These are phyloP conservation scores for Cerastoderma edule DNA, from an alignment of 2,888 invertebrate genomes.

Conservation along the genomic window DNA sequence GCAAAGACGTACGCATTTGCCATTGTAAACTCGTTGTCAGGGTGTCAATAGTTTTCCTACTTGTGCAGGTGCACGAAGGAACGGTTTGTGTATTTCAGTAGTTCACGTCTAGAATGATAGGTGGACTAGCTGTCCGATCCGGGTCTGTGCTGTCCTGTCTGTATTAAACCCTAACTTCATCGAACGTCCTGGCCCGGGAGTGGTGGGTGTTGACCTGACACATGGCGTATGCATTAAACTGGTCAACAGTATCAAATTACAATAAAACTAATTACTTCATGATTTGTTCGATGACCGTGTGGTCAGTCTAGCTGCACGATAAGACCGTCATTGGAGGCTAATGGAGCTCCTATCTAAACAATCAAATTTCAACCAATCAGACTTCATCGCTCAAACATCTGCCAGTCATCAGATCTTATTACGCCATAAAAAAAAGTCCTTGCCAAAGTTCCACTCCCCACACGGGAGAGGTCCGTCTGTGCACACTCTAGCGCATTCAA, in stretches of 20 bases:
- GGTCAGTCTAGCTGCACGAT: conserved; percentile 27
- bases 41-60: no score
- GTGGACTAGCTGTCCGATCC: no score
- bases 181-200: no score
- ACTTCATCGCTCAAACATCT: conserved; percentile 45
- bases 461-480: conserved; percentile 35
- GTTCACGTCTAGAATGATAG: no score
- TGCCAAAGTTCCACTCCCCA: conserved; percentile 33
- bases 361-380: conserved; percentile 55
- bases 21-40: no score
- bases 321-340: conserved; percentile 32
- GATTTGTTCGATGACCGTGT: conserved; percentile 33
- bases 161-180: no score
- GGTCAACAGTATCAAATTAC: conserved; percentile 35
- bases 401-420: conserved; percentile 55
- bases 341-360: conserved; percentile 43
- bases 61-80: no score
- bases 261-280: conserved; percentile 39
- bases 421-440: conserved; percentile 58
- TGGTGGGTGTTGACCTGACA: no score
- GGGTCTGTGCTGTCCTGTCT: no score
- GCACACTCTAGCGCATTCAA: conserved; percentile 8
- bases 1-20: no score
- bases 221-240: background rate
- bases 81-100: no score